Conservation (phyloP, 2,797 vertebrate species). For the Molossus molossus region DNA sequence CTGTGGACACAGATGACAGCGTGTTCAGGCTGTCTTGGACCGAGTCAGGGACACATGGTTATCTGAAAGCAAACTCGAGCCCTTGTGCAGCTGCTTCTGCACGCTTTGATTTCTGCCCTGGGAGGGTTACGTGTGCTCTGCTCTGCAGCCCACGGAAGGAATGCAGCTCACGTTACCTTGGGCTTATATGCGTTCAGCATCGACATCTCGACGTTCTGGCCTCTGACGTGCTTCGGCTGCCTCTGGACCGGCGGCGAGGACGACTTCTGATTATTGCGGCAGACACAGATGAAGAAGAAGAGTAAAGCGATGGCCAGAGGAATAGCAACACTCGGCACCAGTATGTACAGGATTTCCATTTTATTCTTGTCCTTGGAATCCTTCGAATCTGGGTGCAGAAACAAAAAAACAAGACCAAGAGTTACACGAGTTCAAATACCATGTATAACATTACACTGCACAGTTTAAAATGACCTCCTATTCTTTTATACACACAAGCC, state of each 20-base stretch:
- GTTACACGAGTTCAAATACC: conserved; percentile 57
- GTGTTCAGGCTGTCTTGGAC: not conserved
- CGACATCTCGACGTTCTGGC: conserved; percentile 99
- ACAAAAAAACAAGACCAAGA: not conserved
- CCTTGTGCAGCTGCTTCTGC: not conserved
- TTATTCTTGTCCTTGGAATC: conserved; percentile 96
- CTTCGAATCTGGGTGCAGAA: conserved; percentile 92
- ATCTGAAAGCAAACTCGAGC: not conserved
- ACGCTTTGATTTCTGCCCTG: not conserved
- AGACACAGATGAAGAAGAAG: conserved; percentile 99
- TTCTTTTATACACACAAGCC: conserved; percentile 54
- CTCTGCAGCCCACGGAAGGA: not conserved
- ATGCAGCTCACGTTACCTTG: conserved; percentile 90
- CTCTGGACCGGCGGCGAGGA: conserved; percentile 93
- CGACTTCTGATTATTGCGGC: conserved; percentile 98
- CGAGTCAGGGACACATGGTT: not conserved
- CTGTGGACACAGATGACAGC: not conserved
- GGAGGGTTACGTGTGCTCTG: not conserved
- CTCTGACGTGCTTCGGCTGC: conserved; percentile 96
- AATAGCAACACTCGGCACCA: conserved; percentile 98
- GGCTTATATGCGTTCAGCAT: conserved; percentile 98
- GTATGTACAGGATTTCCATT: conserved; percentile 98
- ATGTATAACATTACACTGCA: conserved; percentile 18
- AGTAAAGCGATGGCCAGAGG: conserved; percentile 97
- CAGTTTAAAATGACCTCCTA: conserved; percentile 55